Percentiles rank a stretch among this genome's conserved stretches.
phyloP scores from a whole-genome alignment of 1,140 invertebrate genomes.

The Drosophila albomicans region DNA sequence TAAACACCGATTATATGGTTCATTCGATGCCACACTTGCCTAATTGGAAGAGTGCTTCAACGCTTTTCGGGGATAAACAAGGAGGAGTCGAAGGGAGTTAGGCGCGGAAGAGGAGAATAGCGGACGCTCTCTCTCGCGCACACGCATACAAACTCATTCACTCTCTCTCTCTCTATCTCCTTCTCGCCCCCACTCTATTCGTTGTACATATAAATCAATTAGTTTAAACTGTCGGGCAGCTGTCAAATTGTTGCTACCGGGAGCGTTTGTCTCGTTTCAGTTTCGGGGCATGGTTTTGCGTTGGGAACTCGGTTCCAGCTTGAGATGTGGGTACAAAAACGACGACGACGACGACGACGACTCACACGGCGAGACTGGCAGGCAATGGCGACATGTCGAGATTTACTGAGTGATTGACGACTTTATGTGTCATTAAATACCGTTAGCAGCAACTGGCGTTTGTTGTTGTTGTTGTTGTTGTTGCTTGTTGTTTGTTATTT shows the following conservation, averaged over 20 bases:
- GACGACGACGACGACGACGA: conserved; percentile 1
- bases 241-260: conserved; percentile 82
- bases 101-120: not conserved
- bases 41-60: conserved; percentile 33
- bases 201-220: conserved; percentile 76
- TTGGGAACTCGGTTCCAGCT: conserved; percentile 1
- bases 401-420: conserved; percentile 82
- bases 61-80: not conserved
- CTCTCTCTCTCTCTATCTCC: not conserved
- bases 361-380: conserved; percentile 39
- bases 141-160: too few species aligned
- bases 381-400: conserved; percentile 73
- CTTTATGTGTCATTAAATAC: conserved; percentile 83
- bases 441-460: conserved; percentile 64
- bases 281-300: conserved; percentile 27
- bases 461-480: conserved; percentile 14
- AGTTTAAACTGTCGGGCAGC: conserved; percentile 81
- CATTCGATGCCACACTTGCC: conserved; percentile 24
- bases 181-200: conserved; percentile 18
- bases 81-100: not conserved
- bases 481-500: conserved; percentile 13
- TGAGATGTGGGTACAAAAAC: conserved; percentile 23
- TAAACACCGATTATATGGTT: conserved; percentile 53
- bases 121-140: not conserved
- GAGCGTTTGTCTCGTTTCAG: conserved; percentile 54